These are phyloP conservation scores for Ganaspis sp. DNA, from an alignment of 1,140 invertebrate species.

Conservation along the genomic window DNA sequence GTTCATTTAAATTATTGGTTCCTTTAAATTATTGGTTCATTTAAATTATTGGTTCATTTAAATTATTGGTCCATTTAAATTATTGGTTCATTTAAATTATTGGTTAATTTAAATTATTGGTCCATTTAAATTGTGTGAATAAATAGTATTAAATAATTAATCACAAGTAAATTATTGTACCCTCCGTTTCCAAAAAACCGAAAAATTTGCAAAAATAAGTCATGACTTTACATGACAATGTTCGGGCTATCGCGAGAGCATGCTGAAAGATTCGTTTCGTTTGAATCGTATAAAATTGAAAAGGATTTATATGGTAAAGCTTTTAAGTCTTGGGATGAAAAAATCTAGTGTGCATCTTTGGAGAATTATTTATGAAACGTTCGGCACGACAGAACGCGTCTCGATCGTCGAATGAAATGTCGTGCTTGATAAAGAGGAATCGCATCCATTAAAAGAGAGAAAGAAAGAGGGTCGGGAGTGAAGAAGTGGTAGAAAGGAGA, in stretches of 20 bases:
- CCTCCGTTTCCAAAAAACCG: too few relatives aligned
- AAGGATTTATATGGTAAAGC: neutral
- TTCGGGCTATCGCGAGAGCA: neutral
- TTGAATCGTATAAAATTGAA: constrained; percentile 4
- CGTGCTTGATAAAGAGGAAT: constrained; percentile 36
- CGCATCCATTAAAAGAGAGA: constrained; percentile 48
- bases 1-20: too few relatives aligned
- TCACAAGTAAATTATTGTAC: too few relatives aligned
- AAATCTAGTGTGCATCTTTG: neutral
- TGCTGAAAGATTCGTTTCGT: neutral
- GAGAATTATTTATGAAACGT: constrained; percentile 21
- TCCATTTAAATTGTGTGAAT: too few relatives aligned
- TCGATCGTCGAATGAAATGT: constrained; percentile 42
- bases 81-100: too few relatives aligned
- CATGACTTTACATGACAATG: too few relatives aligned
- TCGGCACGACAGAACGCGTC: constrained; percentile 18
- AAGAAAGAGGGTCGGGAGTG: constrained; percentile 28
- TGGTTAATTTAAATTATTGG: too few relatives aligned
- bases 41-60: too few relatives aligned
- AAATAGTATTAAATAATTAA: too few relatives aligned
- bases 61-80: too few relatives aligned
- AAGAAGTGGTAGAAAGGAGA: constrained; percentile 29
- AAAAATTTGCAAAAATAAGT: too few relatives aligned
- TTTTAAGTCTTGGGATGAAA: neutral
- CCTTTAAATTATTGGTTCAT: too few relatives aligned